Evolutionary conservation across 2,888 invertebrate species (phyloP).

Genomic region (Aradus depressus): DNA sequence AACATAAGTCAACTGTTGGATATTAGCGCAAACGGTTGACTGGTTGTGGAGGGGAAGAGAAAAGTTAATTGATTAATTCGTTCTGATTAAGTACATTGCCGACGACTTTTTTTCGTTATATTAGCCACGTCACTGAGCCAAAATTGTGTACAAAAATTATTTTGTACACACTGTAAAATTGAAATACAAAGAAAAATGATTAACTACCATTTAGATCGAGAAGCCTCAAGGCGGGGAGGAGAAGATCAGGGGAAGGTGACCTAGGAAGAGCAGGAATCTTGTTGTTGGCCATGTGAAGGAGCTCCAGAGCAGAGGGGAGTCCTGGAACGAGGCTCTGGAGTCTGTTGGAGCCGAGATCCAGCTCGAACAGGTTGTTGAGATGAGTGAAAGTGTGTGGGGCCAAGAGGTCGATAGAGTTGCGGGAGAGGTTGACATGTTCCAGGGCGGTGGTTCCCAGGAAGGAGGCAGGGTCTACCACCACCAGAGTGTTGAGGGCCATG

Average conservation of each 20-base stretch:
- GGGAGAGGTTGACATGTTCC: constrained; percentile 69
- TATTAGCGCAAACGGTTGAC: no score
- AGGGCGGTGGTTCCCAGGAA: constrained; percentile 60
- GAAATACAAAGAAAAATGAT: no score
- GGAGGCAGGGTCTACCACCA: constrained; percentile 56
- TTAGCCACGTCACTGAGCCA: no score
- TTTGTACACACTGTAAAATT: no score
- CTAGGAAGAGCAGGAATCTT: constrained; percentile 54
- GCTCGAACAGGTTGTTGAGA: constrained; percentile 60
- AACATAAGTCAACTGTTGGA: no score
- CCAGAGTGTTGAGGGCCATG: constrained; percentile 60
- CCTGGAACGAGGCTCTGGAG: constrained; percentile 54
- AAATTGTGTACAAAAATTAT: no score
- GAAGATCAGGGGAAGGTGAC: constrained; percentile 53
- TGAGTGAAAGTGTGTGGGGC: constrained; percentile 68
- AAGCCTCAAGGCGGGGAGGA: constrained; percentile 59
- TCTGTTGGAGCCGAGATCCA: constrained; percentile 63
- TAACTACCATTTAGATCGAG: constrained; percentile 56
- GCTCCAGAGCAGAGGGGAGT: constrained; percentile 63
- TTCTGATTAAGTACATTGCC: no score
- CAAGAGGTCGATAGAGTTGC: constrained; percentile 56
- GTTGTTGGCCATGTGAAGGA: constrained; percentile 59
- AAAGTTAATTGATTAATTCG: no score
- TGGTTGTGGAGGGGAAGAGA: no score
- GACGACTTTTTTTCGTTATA: no score